Evolutionary conservation across 35 echinoderm and acorn worm genomes (phyloP).

Genomic region (Heliocidaris tuberculata): DNA sequence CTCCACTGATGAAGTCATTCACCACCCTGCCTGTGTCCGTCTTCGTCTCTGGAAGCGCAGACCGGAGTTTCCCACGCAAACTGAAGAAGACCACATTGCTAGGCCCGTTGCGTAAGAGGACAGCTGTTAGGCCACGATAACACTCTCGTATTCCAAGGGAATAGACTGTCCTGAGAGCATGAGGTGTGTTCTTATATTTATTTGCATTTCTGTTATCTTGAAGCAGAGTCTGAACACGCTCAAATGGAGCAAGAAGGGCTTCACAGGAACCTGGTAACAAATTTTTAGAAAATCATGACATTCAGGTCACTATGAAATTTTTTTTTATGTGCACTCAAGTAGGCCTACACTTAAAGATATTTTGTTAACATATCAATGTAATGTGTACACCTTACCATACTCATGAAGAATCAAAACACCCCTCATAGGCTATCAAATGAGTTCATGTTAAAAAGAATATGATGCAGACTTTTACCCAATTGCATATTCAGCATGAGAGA

Average conservation of each 20-base stretch:
- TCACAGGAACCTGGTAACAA: constrained; percentile 81
- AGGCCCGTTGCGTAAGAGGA: constrained; percentile 92
- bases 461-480: too few relatives aligned
- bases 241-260: constrained; percentile 89
- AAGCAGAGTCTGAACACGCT: constrained; percentile 88
- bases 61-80: constrained; percentile 65
- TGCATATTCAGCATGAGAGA: too few relatives aligned
- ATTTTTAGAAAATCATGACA: not conserved
- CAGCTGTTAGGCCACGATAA: constrained; percentile 88
- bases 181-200: constrained; percentile 77
- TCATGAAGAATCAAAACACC: too few relatives aligned
- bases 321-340: too few relatives aligned
- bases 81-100: constrained; percentile 95
- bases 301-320: too few relatives aligned
- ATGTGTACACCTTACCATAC: too few relatives aligned
- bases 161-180: constrained; percentile 68
- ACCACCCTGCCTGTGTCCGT: constrained; percentile 54
- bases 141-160: constrained; percentile 71
- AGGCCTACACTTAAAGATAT: too few relatives aligned
- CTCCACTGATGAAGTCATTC: constrained; percentile 91
- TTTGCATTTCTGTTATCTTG: constrained; percentile 80
- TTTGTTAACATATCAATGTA: too few relatives aligned
- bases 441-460: too few relatives aligned
- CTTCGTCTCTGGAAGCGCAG: constrained; percentile 62
- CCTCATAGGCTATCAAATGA: too few relatives aligned